Base-by-base conservation (phyloP, 2,797 vertebrate genomes). In the Pseudochirops corinnae region DNA sequence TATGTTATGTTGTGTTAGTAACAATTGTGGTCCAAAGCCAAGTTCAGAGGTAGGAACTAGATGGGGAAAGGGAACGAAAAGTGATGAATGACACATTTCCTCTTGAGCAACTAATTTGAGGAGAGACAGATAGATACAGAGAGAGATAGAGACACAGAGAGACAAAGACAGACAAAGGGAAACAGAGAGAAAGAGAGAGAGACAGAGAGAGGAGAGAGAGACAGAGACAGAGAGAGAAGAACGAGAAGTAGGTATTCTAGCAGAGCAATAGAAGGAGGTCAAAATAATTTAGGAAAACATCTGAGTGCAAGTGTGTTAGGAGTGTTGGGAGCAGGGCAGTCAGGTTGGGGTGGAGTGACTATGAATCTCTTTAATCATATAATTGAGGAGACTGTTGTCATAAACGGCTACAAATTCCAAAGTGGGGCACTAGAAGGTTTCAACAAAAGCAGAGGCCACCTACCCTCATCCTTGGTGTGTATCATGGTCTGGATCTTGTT, bases 401-500 rank as follows among this genome's bases (percentile, higher is more conserved):
- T 11, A 33, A 90, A 55, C 6, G 3, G 13, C 74, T 39, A 91
- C n/a, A 0, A 5, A 90, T n/a, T 92, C 50, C 12, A 50, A 14
- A n/a, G 10, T 56, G 29, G 87, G 92, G 53, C 13, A 33, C 4
- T 10, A 56, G 39, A 53, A 55, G 82, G 13, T 52, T 31, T 6
- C 87, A 14, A 6, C 26, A 0, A 1, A 24, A 57, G 62, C 55
- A 39, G 6, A n/a, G 10, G 1, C 67, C 92, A 94, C 96, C 97
- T 94, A 98, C 98, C 98, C 98, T 97, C 95, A 0, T 90, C 95
- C 93, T 97, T 98, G 0, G 16, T 93, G 1, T 57, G 93, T 90
- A 97, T 92, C 0, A 82, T 97, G 58, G 98, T 98, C 92, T 96
- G 97, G 92, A 98, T 97, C 96, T 97, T 97, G 93, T 98, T 98